These are phyloP conservation scores for Dipodomys merriami DNA, from an alignment of 2,113 vertebrate genomes.

Conservation along the genomic window DNA sequence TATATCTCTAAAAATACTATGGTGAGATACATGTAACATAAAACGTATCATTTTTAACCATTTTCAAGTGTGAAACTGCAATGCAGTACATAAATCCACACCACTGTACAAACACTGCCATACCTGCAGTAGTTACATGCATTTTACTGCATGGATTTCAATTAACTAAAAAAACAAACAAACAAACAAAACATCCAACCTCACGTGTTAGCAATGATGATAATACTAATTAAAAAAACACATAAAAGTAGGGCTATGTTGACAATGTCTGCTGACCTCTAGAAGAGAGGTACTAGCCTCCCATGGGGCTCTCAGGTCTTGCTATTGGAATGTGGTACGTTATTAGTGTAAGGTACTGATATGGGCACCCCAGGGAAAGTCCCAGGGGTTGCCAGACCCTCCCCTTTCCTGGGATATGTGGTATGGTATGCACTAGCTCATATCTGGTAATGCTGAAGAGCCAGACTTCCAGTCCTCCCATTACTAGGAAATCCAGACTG, in stretches of 20 bases:
- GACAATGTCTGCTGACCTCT: not conserved
- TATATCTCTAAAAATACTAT: not conserved
- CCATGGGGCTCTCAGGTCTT: not conserved
- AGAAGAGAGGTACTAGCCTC: not conserved
- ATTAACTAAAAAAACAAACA: not conserved
- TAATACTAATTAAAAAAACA: not conserved
- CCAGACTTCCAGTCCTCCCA: not conserved
- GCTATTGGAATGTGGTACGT: not conserved
- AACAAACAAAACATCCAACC: not conserved
- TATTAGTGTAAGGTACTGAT: not conserved
- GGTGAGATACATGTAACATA: not conserved
- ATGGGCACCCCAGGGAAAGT: not conserved
- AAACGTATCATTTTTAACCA: not conserved
- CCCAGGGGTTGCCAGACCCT: not conserved
- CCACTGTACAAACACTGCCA: fast-evolving
- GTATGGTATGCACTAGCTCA: not conserved
- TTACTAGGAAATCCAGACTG: not conserved
- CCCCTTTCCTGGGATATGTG: not conserved
- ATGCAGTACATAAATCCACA: not conserved
- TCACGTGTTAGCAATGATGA: not conserved
- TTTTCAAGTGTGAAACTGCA: not conserved
- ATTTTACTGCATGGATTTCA: not conserved
- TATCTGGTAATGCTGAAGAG: not conserved
- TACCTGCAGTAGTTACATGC: fast-evolving
- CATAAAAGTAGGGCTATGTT: not conserved